Conservation (phyloP, 2,888 invertebrate genomes). For the Acleris emargana region DNA sequence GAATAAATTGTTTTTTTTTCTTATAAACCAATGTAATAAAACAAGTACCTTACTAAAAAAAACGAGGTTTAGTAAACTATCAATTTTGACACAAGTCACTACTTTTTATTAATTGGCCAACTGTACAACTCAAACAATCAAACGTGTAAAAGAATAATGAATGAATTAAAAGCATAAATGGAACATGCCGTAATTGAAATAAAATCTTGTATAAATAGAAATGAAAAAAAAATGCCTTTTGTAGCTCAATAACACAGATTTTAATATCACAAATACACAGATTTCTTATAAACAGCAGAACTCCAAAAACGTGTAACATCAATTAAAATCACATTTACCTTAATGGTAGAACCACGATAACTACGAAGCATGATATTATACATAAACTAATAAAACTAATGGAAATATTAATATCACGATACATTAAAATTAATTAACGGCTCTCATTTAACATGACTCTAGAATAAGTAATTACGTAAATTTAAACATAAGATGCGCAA, state of each 20-base stretch:
- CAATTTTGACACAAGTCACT: no score
- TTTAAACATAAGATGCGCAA: constrained; percentile 31
- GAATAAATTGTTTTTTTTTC: no score
- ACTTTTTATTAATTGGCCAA: no score
- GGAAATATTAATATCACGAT: constrained; percentile 15
- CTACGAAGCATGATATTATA: constrained; percentile 10
- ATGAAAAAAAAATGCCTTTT: not conserved
- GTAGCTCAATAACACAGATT: no score
- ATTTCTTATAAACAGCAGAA: no score
- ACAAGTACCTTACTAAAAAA: no score
- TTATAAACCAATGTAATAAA: no score
- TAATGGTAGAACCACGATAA: constrained; percentile 10
- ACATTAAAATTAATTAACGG: constrained; percentile 23
- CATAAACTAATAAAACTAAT: constrained; percentile 21
- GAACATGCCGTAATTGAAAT: not conserved
- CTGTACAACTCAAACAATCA: no score
- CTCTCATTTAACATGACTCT: constrained; percentile 10
- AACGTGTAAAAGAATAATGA: no score
- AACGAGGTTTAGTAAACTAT: no score
- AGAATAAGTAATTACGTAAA: constrained; percentile 25
- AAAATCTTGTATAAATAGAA: not conserved
- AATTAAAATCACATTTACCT: constrained; percentile 30
- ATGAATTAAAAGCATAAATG: no score
- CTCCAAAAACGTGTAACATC: constrained; percentile 3
- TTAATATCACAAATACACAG: not conserved